Conservation (phyloP, 2,113 vertebrate species). For the Columbina picui region DNA sequence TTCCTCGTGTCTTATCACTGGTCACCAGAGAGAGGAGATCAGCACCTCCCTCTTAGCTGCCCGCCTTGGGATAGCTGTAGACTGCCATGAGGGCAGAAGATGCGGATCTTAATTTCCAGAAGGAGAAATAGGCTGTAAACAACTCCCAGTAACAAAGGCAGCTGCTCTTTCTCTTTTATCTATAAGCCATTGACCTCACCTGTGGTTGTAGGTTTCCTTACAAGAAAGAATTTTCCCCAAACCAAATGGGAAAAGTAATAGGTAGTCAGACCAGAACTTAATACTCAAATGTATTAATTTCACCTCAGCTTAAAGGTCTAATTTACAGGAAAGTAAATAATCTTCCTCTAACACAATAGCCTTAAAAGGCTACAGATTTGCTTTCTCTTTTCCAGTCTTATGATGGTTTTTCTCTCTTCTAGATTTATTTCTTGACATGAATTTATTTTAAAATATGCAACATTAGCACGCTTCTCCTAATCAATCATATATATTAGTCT, state of each 20-base stretch:
- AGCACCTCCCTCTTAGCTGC: accelerated
- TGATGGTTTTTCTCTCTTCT: background rate
- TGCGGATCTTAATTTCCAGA: background rate
- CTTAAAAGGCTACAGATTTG: background rate
- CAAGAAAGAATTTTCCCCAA: background rate
- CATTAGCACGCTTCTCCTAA: background rate
- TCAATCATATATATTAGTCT: background rate
- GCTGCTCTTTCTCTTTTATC: background rate
- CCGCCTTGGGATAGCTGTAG: background rate
- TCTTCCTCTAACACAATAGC: background rate
- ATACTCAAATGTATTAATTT: background rate
- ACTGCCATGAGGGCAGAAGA: accelerated
- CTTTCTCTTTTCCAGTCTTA: background rate
- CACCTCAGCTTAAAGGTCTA: background rate
- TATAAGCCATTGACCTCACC: background rate
- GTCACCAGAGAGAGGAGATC: background rate
- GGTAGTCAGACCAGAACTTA: background rate
- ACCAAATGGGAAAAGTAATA: background rate
- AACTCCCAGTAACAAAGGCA: background rate
- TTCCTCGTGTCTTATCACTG: background rate
- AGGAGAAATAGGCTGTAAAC: background rate
- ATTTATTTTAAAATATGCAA: background rate
- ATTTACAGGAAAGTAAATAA: background rate
- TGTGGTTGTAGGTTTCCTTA: background rate
- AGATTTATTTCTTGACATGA: background rate